These are phyloP conservation scores for Thereva nobilitata DNA, from an alignment of 2,888 invertebrate genomes.

Conservation along the genomic window DNA sequence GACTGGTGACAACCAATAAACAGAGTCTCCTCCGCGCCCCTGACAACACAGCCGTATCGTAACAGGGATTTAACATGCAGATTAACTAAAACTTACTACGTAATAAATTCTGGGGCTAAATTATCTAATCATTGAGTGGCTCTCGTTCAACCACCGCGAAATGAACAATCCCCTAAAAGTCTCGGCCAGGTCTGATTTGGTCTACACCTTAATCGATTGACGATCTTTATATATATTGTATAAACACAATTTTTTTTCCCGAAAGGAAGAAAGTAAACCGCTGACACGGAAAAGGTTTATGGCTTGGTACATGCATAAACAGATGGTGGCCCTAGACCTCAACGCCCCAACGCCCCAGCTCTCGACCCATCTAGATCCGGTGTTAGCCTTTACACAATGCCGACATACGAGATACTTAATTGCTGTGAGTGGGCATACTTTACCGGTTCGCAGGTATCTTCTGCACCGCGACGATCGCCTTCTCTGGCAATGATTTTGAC, in stretches of 20 bases:
- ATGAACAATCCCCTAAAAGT: no score
- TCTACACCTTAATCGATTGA: no score
- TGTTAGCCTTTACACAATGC: constrained; percentile 22
- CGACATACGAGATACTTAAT: constrained; percentile 29
- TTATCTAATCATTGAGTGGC: no score
- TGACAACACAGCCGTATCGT: no score
- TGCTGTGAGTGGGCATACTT: constrained; percentile 29
- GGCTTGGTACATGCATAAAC: constrained; percentile 19
- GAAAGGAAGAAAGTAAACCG: constrained; percentile 20
- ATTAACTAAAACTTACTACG: no score
- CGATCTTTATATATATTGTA: no score
- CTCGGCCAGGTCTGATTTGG: no score
- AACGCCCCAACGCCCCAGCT: constrained; percentile 13
- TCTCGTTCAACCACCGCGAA: no score
- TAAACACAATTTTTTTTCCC: constrained; percentile 8
- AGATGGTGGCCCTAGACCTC: constrained; percentile 23
- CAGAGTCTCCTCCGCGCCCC: no score
- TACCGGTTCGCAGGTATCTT: constrained; percentile 29
- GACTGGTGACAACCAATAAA: no score
- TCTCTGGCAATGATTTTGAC: constrained; percentile 21
- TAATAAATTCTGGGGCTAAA: no score
- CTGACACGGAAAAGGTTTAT: constrained; percentile 32
- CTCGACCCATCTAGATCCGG: constrained; percentile 6
- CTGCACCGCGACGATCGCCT: background rate
- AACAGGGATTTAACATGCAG: no score